These are phyloP conservation scores for Ammodytes marinus DNA, from an alignment of 2,113 vertebrate genomes.

Conservation along the genomic window DNA sequence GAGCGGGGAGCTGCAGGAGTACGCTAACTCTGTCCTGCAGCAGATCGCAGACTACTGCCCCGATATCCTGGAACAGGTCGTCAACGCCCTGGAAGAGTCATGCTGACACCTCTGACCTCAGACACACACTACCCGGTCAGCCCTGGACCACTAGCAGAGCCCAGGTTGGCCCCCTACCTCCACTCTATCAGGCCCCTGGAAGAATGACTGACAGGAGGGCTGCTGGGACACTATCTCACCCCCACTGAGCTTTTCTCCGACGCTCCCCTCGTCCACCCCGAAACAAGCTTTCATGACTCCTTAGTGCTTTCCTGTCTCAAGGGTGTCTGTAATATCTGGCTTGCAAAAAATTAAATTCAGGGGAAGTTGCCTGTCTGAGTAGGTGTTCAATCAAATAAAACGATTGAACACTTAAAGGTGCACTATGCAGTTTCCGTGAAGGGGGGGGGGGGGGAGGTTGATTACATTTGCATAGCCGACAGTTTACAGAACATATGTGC, in stretches of 20 bases:
- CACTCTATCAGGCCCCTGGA: conserved; percentile 18
- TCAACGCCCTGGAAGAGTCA: conserved; percentile 97
- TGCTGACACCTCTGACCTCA: conserved; percentile 83
- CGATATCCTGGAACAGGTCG: conserved; percentile 98
- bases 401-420: too few relatives aligned
- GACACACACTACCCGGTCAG: conserved; percentile 15
- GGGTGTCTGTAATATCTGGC: conserved; percentile 16
- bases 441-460: too few relatives aligned
- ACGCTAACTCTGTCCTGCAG: conserved; percentile 96
- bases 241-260: conserved; percentile 27
- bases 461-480: too few relatives aligned
- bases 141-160: conserved; percentile 25
- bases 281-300: conserved; percentile 28
- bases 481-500: too few relatives aligned
- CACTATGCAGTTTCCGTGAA: too few relatives aligned
- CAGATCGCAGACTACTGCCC: conserved; percentile 98
- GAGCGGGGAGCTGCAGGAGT: conserved; percentile 95
- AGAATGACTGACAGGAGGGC: conserved; percentile 5
- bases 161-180: conserved; percentile 53
- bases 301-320: conserved; percentile 69
- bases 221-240: conserved; percentile 30
- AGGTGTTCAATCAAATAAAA: too few relatives aligned
- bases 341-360: conserved; percentile 29
- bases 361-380: conserved; percentile 3
- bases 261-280: conserved; percentile 39